Evolutionary conservation across 2,888 invertebrate species (phyloP), one percentile per base, ranked within the genome.

Genomic region (Oscheius sp.): DNA sequence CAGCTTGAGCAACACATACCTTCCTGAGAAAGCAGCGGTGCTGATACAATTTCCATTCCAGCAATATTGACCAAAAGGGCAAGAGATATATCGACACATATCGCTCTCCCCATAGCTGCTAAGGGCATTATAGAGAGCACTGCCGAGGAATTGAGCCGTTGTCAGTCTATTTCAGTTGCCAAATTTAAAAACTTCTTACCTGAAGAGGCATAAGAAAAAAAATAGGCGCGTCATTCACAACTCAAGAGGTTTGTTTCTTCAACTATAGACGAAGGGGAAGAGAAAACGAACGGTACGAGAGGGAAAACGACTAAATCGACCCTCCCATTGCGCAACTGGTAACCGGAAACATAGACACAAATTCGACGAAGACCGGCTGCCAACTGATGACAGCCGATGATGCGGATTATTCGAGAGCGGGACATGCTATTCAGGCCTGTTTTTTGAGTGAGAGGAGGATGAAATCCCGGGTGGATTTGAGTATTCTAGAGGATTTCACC

Each of bases 1-100:
- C 12, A 51, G 32, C 51, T 12, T 54, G 17, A 9, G 9, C n/a
- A 20, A 20, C 22, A 5, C 22, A 8, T 20, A 62, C 62, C 62
- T 47, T 17, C 50, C 50, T 20, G 32, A 22, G 32, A 62, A 20
- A 3, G 20, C 62, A 32, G 49, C 62, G 41, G 69, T 71, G 8
- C 77, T 73, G 20, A 80, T 59, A 62, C 84, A 84, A 63, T 80
- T 78, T 3, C 84, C 84, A 67, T 80, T 82, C 71, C 82, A 76
- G 59, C 85, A 85, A 54, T 81, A 82, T 51, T 85, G 83, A 1
- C 85, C 85, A 45, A 82, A 81, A 1, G 85, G 83, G 59, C 85
- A 85, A 0, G 85, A 75, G 22, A 80, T 80, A 47, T 80, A 80
- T 57, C 84, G 73, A 63, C 85, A 85, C 75, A 82, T 79, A 65